Evolutionary conservation across 2,797 vertebrate genomes (phyloP).

Genomic region (Moxostoma hubbsi): DNA sequence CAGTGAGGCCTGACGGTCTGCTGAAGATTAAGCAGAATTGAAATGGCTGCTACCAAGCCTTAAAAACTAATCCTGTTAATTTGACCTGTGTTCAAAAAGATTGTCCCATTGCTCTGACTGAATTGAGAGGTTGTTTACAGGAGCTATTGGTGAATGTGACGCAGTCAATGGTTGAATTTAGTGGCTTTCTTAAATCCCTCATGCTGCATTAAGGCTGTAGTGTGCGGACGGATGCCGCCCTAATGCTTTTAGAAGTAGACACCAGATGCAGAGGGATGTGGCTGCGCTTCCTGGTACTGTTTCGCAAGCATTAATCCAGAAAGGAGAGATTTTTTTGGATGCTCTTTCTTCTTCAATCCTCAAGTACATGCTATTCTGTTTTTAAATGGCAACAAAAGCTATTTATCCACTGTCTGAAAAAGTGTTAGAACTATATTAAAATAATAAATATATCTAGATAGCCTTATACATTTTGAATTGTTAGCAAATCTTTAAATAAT

Average conservation of each 20-base stretch:
- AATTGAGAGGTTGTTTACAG: slow-evolving; percentile 16
- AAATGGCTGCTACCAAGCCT: slow-evolving; percentile 50
- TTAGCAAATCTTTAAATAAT: background rate
- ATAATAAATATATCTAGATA: slow-evolving; percentile 7
- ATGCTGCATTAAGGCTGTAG: slow-evolving; percentile 54
- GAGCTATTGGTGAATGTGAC: slow-evolving; percentile 27
- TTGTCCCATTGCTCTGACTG: slow-evolving; percentile 31
- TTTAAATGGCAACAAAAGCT: slow-evolving; percentile 3
- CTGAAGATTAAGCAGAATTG: slow-evolving; percentile 47
- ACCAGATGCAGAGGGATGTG: slow-evolving; percentile 36
- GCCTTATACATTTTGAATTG: background rate
- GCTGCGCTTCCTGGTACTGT: slow-evolving; percentile 52
- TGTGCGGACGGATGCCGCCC: slow-evolving; percentile 19
- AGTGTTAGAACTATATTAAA: slow-evolving; percentile 6
- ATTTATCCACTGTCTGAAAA: background rate
- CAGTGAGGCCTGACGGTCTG: slow-evolving; percentile 47
- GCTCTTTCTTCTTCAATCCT: background rate
- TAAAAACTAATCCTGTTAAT: slow-evolving; percentile 56
- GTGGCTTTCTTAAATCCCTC: slow-evolving; percentile 49
- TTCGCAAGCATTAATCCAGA: slow-evolving; percentile 31
- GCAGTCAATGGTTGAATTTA: slow-evolving; percentile 33
- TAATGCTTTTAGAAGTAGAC: slow-evolving; percentile 57
- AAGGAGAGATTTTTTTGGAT: slow-evolving; percentile 25
- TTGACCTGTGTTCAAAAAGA: slow-evolving; percentile 50
- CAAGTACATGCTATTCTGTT: slow-evolving; percentile 16